phyloP scores from a whole-genome alignment of 2,797 vertebrate genomes.

The Vespertilio murinus region DNA sequence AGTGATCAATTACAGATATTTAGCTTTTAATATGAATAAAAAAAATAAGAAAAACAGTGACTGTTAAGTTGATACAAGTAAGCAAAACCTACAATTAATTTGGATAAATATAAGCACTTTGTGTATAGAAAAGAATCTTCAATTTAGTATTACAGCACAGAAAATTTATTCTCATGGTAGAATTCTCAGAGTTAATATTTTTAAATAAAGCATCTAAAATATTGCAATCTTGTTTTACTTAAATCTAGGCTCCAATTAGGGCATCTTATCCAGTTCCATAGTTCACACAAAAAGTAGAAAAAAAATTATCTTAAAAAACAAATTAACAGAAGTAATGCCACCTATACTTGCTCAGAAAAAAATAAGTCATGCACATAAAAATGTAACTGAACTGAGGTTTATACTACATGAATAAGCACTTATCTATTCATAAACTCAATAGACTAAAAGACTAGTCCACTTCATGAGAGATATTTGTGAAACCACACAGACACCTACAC shows the following conservation, averaged over 20 bases:
- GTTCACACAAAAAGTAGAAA: neutral
- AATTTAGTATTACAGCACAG: neutral
- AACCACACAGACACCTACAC: neutral
- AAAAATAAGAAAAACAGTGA: neutral
- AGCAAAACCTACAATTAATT: neutral
- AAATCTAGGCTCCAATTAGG: neutral
- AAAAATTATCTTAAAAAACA: neutral
- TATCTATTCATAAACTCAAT: neutral
- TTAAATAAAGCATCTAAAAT: slow-evolving; percentile 5
- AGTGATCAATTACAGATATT: neutral
- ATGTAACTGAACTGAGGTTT: neutral
- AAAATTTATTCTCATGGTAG: neutral
- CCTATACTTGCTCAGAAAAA: neutral
- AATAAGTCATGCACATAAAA: neutral
- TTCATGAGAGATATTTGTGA: neutral
- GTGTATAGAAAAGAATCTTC: neutral
- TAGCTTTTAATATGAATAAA: neutral
- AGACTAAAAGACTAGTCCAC: neutral
- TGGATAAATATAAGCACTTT: neutral
- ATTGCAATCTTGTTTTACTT: neutral
- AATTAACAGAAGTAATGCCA: neutral
- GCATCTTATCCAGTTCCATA: neutral
- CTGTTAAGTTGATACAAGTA: neutral
- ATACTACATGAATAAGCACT: neutral
- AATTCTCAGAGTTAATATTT: slow-evolving; percentile 4